Evolutionary conservation across 2,113 vertebrate genomes (phyloP).

Genomic region (Oxygymnocypris stewartii): DNA sequence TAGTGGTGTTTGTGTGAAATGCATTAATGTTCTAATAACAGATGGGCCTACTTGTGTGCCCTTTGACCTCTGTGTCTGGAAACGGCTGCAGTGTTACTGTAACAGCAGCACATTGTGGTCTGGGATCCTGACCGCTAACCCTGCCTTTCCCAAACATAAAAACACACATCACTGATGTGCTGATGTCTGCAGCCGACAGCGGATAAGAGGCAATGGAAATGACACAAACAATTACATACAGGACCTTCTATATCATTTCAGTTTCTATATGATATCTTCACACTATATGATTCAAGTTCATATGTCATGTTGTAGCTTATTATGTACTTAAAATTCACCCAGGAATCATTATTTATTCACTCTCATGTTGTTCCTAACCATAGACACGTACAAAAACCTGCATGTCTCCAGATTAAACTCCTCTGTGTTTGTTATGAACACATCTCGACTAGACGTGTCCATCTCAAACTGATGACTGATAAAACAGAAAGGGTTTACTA

Average conservation of each 20-base stretch:
- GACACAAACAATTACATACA: not conserved
- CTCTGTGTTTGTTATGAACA: slow-evolving; percentile 52
- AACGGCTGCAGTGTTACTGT: not conserved
- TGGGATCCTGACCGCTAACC: slow-evolving; percentile 13
- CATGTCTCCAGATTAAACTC: slow-evolving; percentile 34
- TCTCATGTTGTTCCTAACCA: not conserved
- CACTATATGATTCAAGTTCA: not conserved
- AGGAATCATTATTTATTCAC: not conserved
- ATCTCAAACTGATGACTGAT: slow-evolving; percentile 24
- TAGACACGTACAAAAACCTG: not conserved
- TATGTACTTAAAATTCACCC: not conserved
- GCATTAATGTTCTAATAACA: not conserved
- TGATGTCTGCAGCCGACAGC: slow-evolving; percentile 20
- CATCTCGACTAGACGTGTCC: not conserved
- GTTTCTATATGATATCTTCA: not conserved
- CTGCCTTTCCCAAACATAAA: slow-evolving; percentile 25
- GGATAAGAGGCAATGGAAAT: slow-evolving; percentile 12
- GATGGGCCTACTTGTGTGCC: not conserved
- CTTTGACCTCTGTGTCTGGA: not conserved
- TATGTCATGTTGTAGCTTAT: not conserved
- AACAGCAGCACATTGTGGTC: not conserved
- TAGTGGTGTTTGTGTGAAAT: too few relatives aligned
- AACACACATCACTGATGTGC: slow-evolving; percentile 26
- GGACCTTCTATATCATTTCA: not conserved
- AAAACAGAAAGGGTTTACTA: not conserved